A percentile compares a stretch with the other conserved stretches of the same genome.
Evolutionary conservation across 2,888 invertebrate species (phyloP).

Genomic region (Eristalinus aeneus): DNA sequence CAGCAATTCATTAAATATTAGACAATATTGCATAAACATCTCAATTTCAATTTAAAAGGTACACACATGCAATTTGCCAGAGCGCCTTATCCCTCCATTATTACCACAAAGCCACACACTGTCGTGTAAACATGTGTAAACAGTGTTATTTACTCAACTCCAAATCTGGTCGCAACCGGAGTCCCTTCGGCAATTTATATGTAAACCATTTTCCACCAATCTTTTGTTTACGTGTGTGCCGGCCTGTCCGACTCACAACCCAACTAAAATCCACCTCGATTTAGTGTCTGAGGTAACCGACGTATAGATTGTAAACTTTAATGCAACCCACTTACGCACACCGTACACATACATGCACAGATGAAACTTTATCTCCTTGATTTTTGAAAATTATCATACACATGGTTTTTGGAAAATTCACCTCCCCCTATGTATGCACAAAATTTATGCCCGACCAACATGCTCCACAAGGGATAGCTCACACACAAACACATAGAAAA

Average conservation of each 20-base stretch:
- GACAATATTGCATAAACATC: neutral
- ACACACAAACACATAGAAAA: neutral
- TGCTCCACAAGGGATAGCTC: conserved; percentile 11
- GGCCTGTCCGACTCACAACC: neutral
- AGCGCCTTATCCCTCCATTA: neutral
- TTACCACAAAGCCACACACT: neutral
- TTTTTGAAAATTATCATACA: conserved; percentile 46
- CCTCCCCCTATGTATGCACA: conserved; percentile 18
- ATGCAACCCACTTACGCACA: conserved; percentile 2
- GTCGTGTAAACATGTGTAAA: conserved; percentile 1
- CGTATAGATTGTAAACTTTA: neutral
- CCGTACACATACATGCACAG: neutral
- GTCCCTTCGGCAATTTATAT: neutral
- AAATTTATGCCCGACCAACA: conserved; percentile 48
- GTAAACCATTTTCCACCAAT: neutral
- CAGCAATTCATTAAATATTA: neutral
- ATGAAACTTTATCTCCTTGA: conserved; percentile 7
- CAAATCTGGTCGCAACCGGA: neutral
- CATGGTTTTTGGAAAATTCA: conserved; percentile 9
- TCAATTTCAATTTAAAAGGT: neutral
- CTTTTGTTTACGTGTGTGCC: neutral
- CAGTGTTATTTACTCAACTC: neutral
- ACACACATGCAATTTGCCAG: neutral
- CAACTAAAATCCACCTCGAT: neutral
- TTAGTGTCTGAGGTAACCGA: neutral